Conservation (phyloP, 2,888 invertebrate species). For the Anagyrus pseudococci region DNA sequence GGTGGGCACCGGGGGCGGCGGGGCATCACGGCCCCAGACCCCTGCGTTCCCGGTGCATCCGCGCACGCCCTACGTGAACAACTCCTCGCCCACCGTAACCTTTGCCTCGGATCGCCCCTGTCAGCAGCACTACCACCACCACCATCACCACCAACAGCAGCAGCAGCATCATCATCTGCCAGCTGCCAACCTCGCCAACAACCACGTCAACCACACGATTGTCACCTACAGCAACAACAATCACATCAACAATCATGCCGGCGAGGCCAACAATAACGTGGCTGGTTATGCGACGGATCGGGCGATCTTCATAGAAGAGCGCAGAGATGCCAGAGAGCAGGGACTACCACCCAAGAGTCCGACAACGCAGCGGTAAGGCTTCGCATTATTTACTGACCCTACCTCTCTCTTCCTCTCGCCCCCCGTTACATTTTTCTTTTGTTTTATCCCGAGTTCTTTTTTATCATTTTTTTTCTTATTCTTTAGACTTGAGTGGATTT, state of each 20-base stretch:
- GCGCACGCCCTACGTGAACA: slow-evolving; percentile 85
- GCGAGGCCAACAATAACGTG: slow-evolving; percentile 44
- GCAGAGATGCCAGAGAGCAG: slow-evolving; percentile 56
- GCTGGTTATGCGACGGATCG: slow-evolving; percentile 51
- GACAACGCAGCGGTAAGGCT: slow-evolving; percentile 70
- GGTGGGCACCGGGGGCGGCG: slow-evolving; percentile 56
- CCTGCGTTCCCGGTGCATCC: slow-evolving; percentile 94
- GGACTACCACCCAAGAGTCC: slow-evolving; percentile 84
- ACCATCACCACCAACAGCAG: background rate
- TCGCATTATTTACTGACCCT: too few relatives aligned
- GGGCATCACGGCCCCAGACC: slow-evolving; percentile 79
- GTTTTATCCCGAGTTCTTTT: too few relatives aligned
- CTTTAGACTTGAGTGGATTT: background rate
- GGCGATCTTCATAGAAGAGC: slow-evolving; percentile 57
- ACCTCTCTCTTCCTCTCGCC: too few relatives aligned
- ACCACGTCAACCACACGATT: slow-evolving; percentile 48
- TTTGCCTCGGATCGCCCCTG: slow-evolving; percentile 55
- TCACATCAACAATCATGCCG: slow-evolving; percentile 38
- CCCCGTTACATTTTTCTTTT: too few relatives aligned
- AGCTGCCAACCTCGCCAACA: slow-evolving; percentile 43
- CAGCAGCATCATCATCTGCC: slow-evolving; percentile 10
- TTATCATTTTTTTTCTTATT: background rate
- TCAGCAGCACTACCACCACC: slow-evolving; percentile 23
- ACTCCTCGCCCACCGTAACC: slow-evolving; percentile 71
- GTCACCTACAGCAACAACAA: slow-evolving; percentile 47